Conservation (phyloP, 2,888 invertebrate species). For the Oscheius sp. region DNA sequence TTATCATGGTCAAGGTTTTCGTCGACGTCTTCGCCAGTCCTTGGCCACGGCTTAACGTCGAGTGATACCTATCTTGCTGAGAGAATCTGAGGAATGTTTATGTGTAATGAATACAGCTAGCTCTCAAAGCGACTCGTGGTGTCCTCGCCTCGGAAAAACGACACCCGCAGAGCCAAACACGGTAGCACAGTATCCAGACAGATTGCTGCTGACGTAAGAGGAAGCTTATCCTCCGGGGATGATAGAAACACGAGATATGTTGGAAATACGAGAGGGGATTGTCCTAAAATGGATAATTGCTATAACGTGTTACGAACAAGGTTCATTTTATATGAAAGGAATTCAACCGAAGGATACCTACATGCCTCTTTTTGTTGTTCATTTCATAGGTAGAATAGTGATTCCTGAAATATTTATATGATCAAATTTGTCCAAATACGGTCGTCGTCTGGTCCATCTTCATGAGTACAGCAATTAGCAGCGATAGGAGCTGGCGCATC, state of each 20-base stretch:
- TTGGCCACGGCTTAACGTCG: constrained; percentile 24
- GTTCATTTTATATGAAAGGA: not conserved
- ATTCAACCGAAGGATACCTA: not conserved
- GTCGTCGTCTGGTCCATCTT: not conserved
- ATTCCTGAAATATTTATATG: too few relatives aligned
- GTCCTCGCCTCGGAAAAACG: constrained; percentile 21
- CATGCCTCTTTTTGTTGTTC: too few relatives aligned
- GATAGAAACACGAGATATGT: constrained; percentile 17
- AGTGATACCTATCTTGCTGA: constrained; percentile 19
- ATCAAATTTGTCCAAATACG: too few relatives aligned
- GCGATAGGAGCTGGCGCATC: constrained; percentile 31
- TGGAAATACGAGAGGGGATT: constrained; percentile 13
- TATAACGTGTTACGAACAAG: not conserved
- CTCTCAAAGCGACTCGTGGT: constrained; percentile 6
- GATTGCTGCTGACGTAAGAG: constrained; percentile 27
- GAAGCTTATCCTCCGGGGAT: constrained; percentile 23
- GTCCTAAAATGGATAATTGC: not conserved
- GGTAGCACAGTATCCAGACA: constrained; percentile 23
- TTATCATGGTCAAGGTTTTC: constrained; percentile 36
- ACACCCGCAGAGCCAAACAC: constrained; percentile 25
- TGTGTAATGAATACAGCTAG: constrained; percentile 24
- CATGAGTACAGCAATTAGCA: constrained; percentile 15
- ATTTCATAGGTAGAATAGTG: too few relatives aligned
- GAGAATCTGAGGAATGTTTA: constrained; percentile 8
- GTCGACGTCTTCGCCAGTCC: constrained; percentile 18